A percentile compares a stretch with the other conserved stretches of the same genome.
Evolutionary conservation across 2,888 invertebrate genomes (phyloP).

Genomic region (Drosophila tripunctata): DNA sequence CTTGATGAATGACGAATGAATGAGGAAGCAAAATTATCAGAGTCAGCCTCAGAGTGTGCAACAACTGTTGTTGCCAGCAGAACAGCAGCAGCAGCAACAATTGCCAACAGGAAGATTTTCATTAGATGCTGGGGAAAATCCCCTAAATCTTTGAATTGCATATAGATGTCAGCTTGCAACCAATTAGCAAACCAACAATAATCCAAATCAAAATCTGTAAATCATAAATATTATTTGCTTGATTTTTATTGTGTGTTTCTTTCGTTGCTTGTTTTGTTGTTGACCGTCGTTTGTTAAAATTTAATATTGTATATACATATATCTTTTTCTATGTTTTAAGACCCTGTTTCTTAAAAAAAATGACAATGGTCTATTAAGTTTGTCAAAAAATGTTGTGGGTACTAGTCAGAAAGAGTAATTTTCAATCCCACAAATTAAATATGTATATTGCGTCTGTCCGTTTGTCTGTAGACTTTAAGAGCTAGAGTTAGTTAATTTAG

Average conservation of each 20-base stretch:
- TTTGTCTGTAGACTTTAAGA: too few relatives aligned
- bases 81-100: conserved; percentile 18
- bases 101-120: conserved; percentile 31
- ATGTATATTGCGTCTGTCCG: too few relatives aligned
- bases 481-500: too few relatives aligned
- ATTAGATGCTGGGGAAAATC: conserved; percentile 10
- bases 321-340: too few relatives aligned
- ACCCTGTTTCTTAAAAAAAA: too few relatives aligned
- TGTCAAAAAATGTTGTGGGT: too few relatives aligned
- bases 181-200: conserved; percentile 32
- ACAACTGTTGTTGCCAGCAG: conserved; percentile 30
- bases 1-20: conserved; percentile 29
- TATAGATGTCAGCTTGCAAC: conserved; percentile 42
- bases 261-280: conserved; percentile 8
- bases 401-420: too few relatives aligned
- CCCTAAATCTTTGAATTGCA: conserved; percentile 10
- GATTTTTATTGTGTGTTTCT: conserved; percentile 2
- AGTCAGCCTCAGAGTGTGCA: too few relatives aligned
- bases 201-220: conserved; percentile 1
- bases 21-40: conserved; percentile 33
- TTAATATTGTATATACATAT: neutral
- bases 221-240: conserved; percentile 9
- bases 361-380: too few relatives aligned
- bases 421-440: too few relatives aligned
- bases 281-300: conserved; percentile 10